Base-by-base conservation (phyloP, 2,113 vertebrate species). In the Odobenus rosmarus region DNA sequence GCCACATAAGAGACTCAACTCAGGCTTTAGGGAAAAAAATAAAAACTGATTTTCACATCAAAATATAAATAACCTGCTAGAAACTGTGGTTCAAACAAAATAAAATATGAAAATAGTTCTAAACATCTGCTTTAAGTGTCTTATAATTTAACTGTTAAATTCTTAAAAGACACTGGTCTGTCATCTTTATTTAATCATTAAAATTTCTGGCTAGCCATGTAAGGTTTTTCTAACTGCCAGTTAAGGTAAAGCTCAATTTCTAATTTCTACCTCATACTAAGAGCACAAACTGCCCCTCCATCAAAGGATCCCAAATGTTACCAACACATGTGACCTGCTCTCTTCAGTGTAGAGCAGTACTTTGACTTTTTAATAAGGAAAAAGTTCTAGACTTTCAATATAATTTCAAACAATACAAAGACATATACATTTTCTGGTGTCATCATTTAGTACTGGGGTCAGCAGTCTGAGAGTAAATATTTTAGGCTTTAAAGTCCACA, bases 41-140 rank as follows among this genome's bases (percentile, higher is more conserved):
- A 46, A 46, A 39, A 42, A 67, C 46, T 87, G 67, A 80, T 74
- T 51, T 92, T 90, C 9, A 69, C 67, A 53, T 62, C 15, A 96
- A 95, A 83, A 87, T 55, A 88, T 77, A 81, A 76, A 71, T 33
- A 74, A 85, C 28, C 67, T 95, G 23, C 12, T 72, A 72, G n/a
- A 71, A 36, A 94, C 46, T 92, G 15, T 74, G 36, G 36, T 31
- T 7, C 64, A 69, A 93, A 72, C 7, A 89, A 89, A 88, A 96
- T 72, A 85, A 72, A 72, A 74, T 42, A 42, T 74, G 71, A 74
- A 74, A 57, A 91, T 46, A 61, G 57, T 46, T 93, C 51, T 62
- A 95, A 76, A 80, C n/a, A 90, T 28, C 71, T 89, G n/a, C 74
- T 77, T 77, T 33, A 82, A 95, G 59, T 77, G 33, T 21, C 57